phyloP scores from a whole-genome alignment of 2,888 invertebrate species.

The Ormyrus labotus region DNA sequence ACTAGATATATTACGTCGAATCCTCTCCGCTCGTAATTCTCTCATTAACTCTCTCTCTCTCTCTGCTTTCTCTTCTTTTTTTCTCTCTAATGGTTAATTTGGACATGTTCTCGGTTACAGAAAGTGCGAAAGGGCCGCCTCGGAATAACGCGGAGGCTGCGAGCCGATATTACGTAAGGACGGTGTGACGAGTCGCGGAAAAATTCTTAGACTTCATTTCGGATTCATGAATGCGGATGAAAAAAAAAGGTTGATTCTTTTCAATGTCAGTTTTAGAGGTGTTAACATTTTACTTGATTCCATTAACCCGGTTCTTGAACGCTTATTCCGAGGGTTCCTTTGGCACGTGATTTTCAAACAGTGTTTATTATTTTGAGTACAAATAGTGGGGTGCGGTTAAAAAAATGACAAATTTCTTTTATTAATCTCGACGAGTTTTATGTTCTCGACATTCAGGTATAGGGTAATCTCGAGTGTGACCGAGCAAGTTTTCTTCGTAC shows the following conservation, averaged over 20 bases:
- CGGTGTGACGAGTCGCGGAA: no score
- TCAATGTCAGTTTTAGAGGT: no score
- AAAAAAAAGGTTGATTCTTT: no score
- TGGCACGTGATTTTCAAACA: background rate
- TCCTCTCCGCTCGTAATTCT: slow-evolving; percentile 4
- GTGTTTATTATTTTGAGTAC: background rate
- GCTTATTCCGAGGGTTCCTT: slow-evolving; percentile 8
- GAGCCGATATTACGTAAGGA: no score
- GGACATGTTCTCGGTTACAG: slow-evolving; percentile 15
- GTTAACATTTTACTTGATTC: no score
- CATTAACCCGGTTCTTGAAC: background rate
- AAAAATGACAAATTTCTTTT: background rate
- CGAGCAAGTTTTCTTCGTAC: background rate
- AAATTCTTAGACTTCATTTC: no score
- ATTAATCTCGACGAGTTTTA: background rate
- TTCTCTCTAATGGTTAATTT: background rate
- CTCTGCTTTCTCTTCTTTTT: background rate
- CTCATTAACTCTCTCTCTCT: slow-evolving; percentile 13
- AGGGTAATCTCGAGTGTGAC: background rate
- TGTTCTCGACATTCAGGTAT: no score
- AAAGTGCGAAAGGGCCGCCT: background rate
- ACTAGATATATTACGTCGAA: background rate
- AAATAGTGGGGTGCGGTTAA: background rate
- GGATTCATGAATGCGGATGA: no score
- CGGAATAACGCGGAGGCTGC: background rate